A percentile compares a stretch with the other conserved stretches of the same genome.
Conservation (phyloP, 2,888 invertebrate genomes). For the Germaria angustata region DNA sequence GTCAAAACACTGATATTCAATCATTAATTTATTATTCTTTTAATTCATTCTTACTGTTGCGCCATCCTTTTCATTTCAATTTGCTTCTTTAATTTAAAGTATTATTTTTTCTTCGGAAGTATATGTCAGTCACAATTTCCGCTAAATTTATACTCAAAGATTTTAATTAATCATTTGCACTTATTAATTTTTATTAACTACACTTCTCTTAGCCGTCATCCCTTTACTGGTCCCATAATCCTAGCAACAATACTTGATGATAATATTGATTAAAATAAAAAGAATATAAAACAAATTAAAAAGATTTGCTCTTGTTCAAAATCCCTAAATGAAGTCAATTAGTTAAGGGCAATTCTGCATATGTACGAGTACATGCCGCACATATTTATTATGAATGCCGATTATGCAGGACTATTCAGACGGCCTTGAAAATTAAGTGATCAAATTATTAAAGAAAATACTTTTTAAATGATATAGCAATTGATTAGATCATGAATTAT, state of each 20-base stretch:
- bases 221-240: not conserved
- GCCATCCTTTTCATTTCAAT: not conserved
- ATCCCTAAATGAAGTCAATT: conserved; percentile 69
- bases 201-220: conserved; percentile 39
- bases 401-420: not conserved
- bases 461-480: too few species aligned
- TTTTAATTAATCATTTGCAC: conserved; percentile 69
- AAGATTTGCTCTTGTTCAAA: conserved; percentile 58
- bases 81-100: conserved; percentile 4
- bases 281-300: conserved; percentile 34
- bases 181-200: conserved; percentile 60
- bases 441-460: too few species aligned
- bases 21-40: conserved; percentile 47
- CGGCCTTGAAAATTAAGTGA: not conserved
- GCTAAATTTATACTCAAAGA: conserved; percentile 63
- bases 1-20: conserved; percentile 47
- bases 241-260: not conserved
- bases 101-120: conserved; percentile 60
- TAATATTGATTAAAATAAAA: conserved; percentile 5
- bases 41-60: not conserved
- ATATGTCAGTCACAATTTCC: conserved; percentile 68
- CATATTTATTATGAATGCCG: conserved; percentile 20
- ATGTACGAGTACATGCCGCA: conserved; percentile 37
- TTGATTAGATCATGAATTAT: too few species aligned
- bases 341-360: conserved; percentile 63